These are phyloP conservation scores for Rotaria magnacalcarata DNA, from an alignment of 2,888 invertebrate genomes.

Conservation along the genomic window DNA sequence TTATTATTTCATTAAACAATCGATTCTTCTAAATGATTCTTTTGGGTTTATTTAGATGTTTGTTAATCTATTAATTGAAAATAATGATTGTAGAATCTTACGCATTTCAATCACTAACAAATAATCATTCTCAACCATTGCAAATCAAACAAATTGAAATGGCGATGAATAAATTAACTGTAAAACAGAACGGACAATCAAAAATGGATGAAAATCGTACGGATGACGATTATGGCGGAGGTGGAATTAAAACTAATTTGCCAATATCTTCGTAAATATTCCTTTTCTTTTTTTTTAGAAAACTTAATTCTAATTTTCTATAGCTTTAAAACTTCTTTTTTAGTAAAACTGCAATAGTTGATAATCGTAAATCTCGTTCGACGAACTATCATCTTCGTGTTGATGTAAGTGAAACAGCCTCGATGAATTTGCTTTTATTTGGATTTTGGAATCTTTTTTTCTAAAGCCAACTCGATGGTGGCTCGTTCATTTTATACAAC, in stretches of 20 bases:
- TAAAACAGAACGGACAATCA: constrained; percentile 1
- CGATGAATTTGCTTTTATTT: neutral
- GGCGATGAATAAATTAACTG: neutral
- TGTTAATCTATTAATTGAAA: neutral
- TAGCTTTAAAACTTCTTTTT: neutral
- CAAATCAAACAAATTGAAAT: neutral
- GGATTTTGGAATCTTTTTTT: neutral
- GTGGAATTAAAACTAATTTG: neutral
- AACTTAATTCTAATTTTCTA: too few relatives aligned
- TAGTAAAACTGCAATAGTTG: neutral
- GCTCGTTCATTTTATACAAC: neutral
- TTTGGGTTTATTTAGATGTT: neutral
- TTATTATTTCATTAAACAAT: neutral
- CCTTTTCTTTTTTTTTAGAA: too few relatives aligned
- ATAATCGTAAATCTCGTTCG: neutral
- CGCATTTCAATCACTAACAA: neutral
- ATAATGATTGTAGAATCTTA: constrained; percentile 13
- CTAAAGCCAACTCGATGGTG: neutral
- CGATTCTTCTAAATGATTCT: too few relatives aligned
- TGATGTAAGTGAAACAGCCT: neutral
- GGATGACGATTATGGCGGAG: neutral
- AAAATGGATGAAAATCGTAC: neutral
- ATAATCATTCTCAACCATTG: neutral
- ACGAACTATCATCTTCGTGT: neutral
- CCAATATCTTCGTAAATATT: neutral